phyloP scores from a whole-genome alignment of 2,888 invertebrate species.

The Ophioninae sp. region DNA sequence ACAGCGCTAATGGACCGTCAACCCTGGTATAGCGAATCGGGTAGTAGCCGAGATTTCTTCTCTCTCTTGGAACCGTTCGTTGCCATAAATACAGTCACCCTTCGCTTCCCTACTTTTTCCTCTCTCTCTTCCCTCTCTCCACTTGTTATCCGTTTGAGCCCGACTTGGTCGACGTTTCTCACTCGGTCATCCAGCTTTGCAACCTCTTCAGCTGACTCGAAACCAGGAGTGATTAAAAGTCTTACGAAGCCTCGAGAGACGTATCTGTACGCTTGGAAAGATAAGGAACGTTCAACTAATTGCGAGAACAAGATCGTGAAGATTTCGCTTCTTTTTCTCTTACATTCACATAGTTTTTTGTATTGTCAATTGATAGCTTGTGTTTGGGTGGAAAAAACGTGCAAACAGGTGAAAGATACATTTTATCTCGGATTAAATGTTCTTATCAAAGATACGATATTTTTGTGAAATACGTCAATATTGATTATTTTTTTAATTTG shows the following conservation, averaged over 20 bases:
- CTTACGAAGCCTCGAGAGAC: neutral
- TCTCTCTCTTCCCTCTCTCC: constrained; percentile 10
- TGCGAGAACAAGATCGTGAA: neutral
- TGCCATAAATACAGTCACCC: constrained; percentile 59
- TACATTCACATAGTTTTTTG: neutral
- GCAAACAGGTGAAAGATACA: too few species aligned
- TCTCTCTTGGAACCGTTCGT: constrained; percentile 50
- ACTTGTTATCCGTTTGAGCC: constrained; percentile 4
- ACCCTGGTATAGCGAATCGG: constrained; percentile 56
- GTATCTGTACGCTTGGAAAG: neutral
- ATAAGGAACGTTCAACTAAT: neutral
- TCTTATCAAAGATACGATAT: too few species aligned
- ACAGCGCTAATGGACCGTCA: constrained; percentile 76
- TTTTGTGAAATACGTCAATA: too few species aligned
- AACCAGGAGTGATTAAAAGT: neutral
- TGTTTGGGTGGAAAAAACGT: too few species aligned
- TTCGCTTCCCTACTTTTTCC: constrained; percentile 20
- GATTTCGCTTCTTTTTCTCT: neutral
- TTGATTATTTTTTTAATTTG: too few species aligned
- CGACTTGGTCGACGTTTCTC: neutral
- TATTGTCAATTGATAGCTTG: too few species aligned
- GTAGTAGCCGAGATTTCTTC: constrained; percentile 35
- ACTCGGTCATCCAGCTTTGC: neutral
- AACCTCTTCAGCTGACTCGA: neutral
- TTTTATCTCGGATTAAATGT: too few species aligned